A percentile compares a stretch with the other conserved stretches of the same genome.
Conservation (phyloP, 37 sponge, comb jelly and placozoan species). For the Aplysina aerophoba region DNA sequence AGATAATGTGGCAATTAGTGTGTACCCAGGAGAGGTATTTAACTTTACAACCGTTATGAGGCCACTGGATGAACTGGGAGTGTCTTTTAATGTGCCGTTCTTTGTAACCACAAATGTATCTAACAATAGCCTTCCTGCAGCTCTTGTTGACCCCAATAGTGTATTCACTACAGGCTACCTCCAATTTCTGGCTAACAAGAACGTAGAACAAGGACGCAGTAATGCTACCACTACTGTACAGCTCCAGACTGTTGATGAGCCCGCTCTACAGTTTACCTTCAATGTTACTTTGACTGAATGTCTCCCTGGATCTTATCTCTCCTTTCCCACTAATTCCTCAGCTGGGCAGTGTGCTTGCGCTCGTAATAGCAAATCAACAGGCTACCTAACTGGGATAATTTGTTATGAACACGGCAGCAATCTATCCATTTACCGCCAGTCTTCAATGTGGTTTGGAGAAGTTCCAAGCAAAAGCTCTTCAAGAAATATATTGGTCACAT, state of each 20-base stretch:
- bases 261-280: not conserved
- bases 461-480: too few species aligned
- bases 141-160: not conserved
- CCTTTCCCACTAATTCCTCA: not conserved
- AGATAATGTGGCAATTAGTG: too few species aligned
- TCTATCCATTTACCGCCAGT: too few species aligned
- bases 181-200: not conserved
- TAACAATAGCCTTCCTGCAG: not conserved
- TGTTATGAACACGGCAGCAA: not conserved
- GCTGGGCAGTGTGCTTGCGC: not conserved
- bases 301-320: not conserved
- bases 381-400: not conserved
- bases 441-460: too few species aligned
- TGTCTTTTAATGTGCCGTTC: not conserved
- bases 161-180: not conserved
- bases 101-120: not conserved
- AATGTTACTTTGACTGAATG: conserved; percentile 6
- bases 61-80: not conserved
- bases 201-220: too few species aligned
- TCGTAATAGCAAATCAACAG: not conserved
- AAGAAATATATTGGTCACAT: too few species aligned
- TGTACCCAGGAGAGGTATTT: not conserved
- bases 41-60: not conserved
- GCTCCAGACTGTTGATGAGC: not conserved
- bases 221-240: not conserved